Evolutionary conservation across 2,113 vertebrate genomes (phyloP), one percentile per base, ranked within the genome.

Genomic region (Pteronura brasiliensis): DNA sequence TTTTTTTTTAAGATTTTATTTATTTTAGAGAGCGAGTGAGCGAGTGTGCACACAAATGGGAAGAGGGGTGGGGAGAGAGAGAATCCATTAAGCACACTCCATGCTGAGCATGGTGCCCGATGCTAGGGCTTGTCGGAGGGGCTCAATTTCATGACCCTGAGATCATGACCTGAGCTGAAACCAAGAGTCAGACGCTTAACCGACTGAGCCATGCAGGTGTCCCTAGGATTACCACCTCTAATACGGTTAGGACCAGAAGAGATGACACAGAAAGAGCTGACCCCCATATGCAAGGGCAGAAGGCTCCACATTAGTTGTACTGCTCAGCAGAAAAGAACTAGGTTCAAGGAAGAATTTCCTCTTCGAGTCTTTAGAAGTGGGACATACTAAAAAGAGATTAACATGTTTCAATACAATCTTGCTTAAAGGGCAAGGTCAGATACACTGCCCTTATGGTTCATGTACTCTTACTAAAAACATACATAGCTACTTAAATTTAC

Each of bases 391-490:
- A 81, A 95, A 67, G 67, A 96, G 20, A 79, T 44, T 39, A 93
- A 79, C 13, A 81, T 44, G 47, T 69, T 96, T 90, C 63, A 86
- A 81, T 77, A 72, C 17, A 65, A 90, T 87, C 95, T 31, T 94
- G 76, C 10, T 84, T 93, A 82, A 52, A 23, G 25, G 52, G 69
- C 63, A 79, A 77, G 71, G n/a, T 52, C 81, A 86, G 44, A 67
- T 57, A 96, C 86, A 39, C 20, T 79, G 20, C 72, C 83, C 44
- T 63, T 34, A 84, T 69, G 39, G 14, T 47, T 90, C 47, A 85
- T 11, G 5, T 55, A 81, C 85, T 61, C 69, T 74, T 74, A 90
- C 2, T 52, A 72, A 95, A 44, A 63, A 55, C 0, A 2, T 55
- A 20, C 36, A 29, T n/a, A 72, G 39, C 52, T 67, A 44, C 17